Evolutionary conservation across 1,140 invertebrate genomes (phyloP).

Genomic region (Trissolcus basalis): DNA sequence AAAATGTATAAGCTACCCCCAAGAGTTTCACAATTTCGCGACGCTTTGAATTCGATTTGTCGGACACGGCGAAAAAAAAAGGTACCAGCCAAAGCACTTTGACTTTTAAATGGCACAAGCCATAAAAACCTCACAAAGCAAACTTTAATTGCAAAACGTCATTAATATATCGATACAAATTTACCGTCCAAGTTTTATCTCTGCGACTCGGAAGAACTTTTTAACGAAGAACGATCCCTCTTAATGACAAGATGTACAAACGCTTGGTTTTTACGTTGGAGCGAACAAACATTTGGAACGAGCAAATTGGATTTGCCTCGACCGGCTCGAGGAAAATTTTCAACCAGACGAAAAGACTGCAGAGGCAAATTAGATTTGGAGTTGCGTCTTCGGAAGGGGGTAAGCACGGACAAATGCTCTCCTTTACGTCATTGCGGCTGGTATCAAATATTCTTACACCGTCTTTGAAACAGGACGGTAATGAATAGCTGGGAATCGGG

Average conservation of each 20-base stretch:
- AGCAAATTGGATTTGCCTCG: slow-evolving; percentile 48
- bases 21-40: no score
- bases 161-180: slow-evolving; percentile 39
- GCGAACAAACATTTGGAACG: slow-evolving; percentile 35
- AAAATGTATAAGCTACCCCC: neutral
- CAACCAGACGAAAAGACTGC: slow-evolving; percentile 16
- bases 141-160: slow-evolving; percentile 24
- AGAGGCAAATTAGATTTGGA: slow-evolving; percentile 51
- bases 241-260: slow-evolving; percentile 53
- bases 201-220: slow-evolving; percentile 28
- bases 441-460: slow-evolving; percentile 50
- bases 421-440: slow-evolving; percentile 41
- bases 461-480: slow-evolving; percentile 35
- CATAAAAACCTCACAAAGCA: slow-evolving; percentile 1
- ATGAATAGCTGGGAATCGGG: slow-evolving; percentile 45
- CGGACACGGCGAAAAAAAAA: no score
- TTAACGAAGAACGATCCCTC: slow-evolving; percentile 54
- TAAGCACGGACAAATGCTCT: slow-evolving; percentile 53
- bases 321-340: slow-evolving; percentile 24
- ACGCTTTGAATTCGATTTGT: no score
- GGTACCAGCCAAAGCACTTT: neutral
- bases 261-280: slow-evolving; percentile 45
- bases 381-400: slow-evolving; percentile 32
- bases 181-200: no score
- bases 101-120: slow-evolving; percentile 5